phyloP scores from a whole-genome alignment of 1,140 invertebrate genomes.

The Helicoverpa zea region DNA sequence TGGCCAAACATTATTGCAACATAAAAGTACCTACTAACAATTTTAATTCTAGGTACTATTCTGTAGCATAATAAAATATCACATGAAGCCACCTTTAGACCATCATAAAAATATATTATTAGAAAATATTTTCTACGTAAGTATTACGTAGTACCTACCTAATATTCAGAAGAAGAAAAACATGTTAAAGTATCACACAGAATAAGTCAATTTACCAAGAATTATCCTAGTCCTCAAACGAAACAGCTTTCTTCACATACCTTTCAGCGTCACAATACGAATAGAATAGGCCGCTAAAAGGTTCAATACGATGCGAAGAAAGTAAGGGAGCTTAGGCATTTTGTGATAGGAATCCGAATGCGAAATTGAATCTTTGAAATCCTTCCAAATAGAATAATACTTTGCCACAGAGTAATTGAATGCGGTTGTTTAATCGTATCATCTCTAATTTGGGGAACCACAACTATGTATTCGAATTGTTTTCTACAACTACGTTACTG shows the following conservation, averaged over 20 bases:
- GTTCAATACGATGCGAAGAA: slow-evolving; percentile 16
- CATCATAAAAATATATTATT: too few species aligned
- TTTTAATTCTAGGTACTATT: too few species aligned
- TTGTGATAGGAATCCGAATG: slow-evolving; percentile 29
- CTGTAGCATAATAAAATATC: neutral
- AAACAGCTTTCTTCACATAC: slow-evolving; percentile 16
- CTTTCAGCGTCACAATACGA: slow-evolving; percentile 17
- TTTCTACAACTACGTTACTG: neutral
- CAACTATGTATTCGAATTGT: neutral
- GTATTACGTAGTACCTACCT: too few species aligned
- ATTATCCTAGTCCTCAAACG: slow-evolving; percentile 12
- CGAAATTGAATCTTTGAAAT: slow-evolving; percentile 34
- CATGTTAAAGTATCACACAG: too few species aligned
- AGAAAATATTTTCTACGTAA: too few species aligned
- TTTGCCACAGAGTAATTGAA: slow-evolving; percentile 20
- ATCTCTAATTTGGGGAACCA: neutral
- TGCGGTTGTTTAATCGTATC: neutral
- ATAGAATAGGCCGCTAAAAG: slow-evolving; percentile 43
- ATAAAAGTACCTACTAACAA: too few species aligned
- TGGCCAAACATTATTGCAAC: neutral
- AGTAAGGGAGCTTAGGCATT: slow-evolving; percentile 29
- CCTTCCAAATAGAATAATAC: slow-evolving; percentile 1
- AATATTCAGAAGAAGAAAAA: too few species aligned
- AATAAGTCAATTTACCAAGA: slow-evolving; percentile 13
- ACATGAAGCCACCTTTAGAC: neutral